phyloP scores from a whole-genome alignment of 2,888 invertebrate species.

The Macropis europaea region DNA sequence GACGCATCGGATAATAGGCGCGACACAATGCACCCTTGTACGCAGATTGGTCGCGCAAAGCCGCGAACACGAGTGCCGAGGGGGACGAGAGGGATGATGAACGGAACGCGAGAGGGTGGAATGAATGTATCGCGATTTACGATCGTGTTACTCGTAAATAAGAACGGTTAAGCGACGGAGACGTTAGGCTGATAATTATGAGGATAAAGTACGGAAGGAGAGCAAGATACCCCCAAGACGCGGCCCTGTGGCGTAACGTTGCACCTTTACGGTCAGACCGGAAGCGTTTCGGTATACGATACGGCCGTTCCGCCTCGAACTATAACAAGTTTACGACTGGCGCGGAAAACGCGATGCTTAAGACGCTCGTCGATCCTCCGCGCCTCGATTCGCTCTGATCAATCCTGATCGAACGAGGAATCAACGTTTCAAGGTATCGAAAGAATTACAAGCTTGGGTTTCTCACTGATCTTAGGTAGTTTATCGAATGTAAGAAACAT shows the following conservation, averaged over 20 bases:
- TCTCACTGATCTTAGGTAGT: no score
- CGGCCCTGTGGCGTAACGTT: neutral
- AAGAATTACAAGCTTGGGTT: no score
- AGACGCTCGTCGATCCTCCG: neutral
- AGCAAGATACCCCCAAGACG: neutral
- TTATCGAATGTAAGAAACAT: no score
- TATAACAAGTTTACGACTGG: conserved; percentile 10
- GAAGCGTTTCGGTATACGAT: conserved; percentile 15
- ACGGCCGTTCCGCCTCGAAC: conserved; percentile 22
- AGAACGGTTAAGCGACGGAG: neutral
- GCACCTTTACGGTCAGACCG: neutral
- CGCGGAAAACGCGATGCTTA: conserved; percentile 3
- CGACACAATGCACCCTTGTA: conserved; percentile 30
- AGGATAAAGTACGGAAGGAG: conserved; percentile 1
- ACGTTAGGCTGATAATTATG: conserved; percentile 15
- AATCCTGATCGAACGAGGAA: neutral
- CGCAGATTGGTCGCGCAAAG: conserved; percentile 34
- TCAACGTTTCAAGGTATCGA: no score
- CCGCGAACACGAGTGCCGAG: conserved; percentile 12
- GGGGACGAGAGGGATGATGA: conserved; percentile 20
- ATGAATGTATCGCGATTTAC: conserved; percentile 12
- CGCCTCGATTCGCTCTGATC: neutral
- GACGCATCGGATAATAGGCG: conserved; percentile 15
- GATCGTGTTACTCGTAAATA: neutral
- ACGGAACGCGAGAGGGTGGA: neutral